These are phyloP conservation scores for Scomberomorus guttatus DNA, from an alignment of 2,797 vertebrate species.

Conservation along the genomic window DNA sequence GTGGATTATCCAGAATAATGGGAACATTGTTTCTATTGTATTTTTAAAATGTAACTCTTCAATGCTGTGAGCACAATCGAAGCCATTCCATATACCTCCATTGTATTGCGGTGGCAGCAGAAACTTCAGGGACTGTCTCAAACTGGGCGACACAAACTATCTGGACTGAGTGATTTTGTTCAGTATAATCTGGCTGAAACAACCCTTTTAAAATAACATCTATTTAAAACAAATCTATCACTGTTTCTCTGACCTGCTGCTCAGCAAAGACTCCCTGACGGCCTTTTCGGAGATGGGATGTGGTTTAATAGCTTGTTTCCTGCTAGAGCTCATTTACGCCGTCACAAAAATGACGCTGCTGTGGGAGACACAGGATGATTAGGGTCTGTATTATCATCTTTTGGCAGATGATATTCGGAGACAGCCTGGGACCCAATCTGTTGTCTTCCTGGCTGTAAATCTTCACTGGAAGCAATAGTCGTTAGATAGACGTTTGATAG, in stretches of 20 bases:
- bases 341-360: conserved; percentile 32
- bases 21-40: conserved; percentile 2
- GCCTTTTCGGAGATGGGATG: conserved; percentile 58
- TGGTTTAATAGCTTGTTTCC: conserved; percentile 76
- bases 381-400: conserved; percentile 50
- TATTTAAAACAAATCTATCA: conserved; percentile 24
- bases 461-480: conserved; percentile 29
- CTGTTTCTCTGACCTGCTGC: conserved; percentile 18
- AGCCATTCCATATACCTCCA: neutral
- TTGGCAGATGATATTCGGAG: conserved; percentile 60
- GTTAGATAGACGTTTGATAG: conserved; percentile 43
- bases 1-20: conserved; percentile 16
- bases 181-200: neutral
- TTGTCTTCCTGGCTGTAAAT: conserved; percentile 47
- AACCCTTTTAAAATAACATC: conserved; percentile 23
- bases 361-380: conserved; percentile 53
- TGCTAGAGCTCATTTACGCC: conserved; percentile 53
- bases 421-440: conserved; percentile 50
- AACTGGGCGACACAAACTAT: neutral
- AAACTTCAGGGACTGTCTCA: neutral
- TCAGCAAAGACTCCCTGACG: conserved; percentile 38
- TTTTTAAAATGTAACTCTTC: conserved; percentile 15
- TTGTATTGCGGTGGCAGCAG: neutral
- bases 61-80: neutral
- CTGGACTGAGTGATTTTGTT: neutral